Evolutionary conservation across 2,797 vertebrate species (phyloP).

Genomic region (Danio kyathit): DNA sequence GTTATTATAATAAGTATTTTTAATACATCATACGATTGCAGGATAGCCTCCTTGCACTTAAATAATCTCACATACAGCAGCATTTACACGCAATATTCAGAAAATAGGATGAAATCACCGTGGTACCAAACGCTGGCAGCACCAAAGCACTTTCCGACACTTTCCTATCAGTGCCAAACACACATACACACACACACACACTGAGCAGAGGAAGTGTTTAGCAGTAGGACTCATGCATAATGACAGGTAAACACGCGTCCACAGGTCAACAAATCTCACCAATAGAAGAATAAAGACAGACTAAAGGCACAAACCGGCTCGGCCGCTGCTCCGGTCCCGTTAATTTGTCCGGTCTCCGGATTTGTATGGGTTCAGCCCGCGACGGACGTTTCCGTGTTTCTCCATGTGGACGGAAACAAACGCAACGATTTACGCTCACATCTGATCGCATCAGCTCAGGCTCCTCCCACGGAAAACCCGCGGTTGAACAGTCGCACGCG

Average conservation of each 20-base stretch:
- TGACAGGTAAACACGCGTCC: background rate
- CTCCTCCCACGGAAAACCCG: conserved; percentile 48
- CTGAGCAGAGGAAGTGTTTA: background rate
- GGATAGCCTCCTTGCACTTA: too few species aligned
- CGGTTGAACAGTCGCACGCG: background rate
- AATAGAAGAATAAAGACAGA: background rate
- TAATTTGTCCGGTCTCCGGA: too few species aligned
- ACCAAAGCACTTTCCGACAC: background rate
- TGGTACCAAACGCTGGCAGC: background rate
- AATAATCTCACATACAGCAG: too few species aligned
- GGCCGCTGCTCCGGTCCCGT: background rate
- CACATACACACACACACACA: background rate
- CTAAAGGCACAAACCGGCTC: background rate
- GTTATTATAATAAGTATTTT: too few species aligned
- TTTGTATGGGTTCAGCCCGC: background rate
- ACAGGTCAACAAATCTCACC: background rate
- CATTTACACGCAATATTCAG: background rate
- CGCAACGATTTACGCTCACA: background rate
- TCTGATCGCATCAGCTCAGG: background rate
- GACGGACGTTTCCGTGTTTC: conserved; percentile 17
- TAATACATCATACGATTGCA: too few species aligned
- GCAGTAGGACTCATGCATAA: too few species aligned
- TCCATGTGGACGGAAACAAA: conserved; percentile 45
- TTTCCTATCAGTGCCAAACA: background rate
- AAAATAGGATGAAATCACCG: background rate